Evolutionary conservation across 2,113 vertebrate genomes (phyloP).

Genomic region (Platycercus adscitus): DNA sequence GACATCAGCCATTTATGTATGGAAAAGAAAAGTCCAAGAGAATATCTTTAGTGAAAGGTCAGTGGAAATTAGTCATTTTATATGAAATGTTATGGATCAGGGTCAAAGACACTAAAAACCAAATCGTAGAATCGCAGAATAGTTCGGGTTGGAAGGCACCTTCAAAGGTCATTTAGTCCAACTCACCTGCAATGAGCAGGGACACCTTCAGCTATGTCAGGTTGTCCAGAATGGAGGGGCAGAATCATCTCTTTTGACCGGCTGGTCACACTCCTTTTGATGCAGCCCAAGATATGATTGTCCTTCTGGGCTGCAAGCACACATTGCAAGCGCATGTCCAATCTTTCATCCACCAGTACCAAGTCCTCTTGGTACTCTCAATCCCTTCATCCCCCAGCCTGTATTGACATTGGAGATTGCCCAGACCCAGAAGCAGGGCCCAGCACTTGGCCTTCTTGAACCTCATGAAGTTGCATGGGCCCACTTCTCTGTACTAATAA

Average conservation of each 20-base stretch:
- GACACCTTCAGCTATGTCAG: not conserved
- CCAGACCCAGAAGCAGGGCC: not conserved
- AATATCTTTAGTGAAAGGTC: not conserved
- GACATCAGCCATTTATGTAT: not conserved
- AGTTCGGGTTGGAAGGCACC: not conserved
- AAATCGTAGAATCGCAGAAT: not conserved
- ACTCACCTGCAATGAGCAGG: not conserved
- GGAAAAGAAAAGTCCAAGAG: not conserved
- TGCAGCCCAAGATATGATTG: not conserved
- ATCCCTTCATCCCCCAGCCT: not conserved
- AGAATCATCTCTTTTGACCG: not conserved
- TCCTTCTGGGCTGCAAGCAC: not conserved
- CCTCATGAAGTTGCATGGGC: not conserved
- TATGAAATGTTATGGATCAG: not conserved
- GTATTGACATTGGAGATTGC: not conserved
- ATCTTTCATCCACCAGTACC: not conserved
- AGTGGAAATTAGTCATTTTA: not conserved
- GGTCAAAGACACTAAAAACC: rapidly evolving
- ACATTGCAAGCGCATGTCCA: not conserved
- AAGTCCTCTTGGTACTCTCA: not conserved
- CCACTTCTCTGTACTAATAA: not conserved
- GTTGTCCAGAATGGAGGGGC: not conserved
- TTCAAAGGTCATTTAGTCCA: not conserved
- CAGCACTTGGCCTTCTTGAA: not conserved
- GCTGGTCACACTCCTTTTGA: not conserved